Conservation (phyloP, 2,888 invertebrate species). For the Aplocera efformata region DNA sequence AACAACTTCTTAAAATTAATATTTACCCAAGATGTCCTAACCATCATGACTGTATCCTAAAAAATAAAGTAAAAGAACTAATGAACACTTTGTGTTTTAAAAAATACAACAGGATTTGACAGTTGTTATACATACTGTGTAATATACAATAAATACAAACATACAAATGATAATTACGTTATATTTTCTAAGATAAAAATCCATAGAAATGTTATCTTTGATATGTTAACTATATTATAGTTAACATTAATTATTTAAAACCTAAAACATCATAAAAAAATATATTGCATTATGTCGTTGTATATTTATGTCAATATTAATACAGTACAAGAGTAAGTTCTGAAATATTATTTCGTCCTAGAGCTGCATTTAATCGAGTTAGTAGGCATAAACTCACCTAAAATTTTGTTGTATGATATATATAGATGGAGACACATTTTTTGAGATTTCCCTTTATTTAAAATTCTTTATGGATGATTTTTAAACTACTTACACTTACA, state of each 20-base stretch:
- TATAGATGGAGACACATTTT: too few species aligned
- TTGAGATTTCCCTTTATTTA: too few species aligned
- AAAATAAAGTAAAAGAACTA: conserved; percentile 14
- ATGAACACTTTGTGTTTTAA: conserved; percentile 70
- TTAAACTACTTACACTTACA: too few species aligned
- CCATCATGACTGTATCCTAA: conserved; percentile 36
- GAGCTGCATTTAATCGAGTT: conserved; percentile 6
- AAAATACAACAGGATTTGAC: conserved; percentile 43
- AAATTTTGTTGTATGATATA: too few species aligned
- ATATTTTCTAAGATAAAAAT: conserved; percentile 22
- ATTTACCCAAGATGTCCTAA: conserved; percentile 40
- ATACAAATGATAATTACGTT: conserved; percentile 11
- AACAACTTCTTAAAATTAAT: too few species aligned
- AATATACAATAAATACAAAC: conserved; percentile 11
- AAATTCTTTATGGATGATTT: too few species aligned
- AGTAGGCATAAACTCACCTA: conserved; percentile 3
- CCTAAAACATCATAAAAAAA: conserved; percentile 63
- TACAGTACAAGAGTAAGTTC: conserved; percentile 22
- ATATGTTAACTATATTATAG: conserved; percentile 50
- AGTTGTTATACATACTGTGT: conserved; percentile 22
- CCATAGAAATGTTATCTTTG: conserved; percentile 48
- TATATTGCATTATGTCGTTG: conserved; percentile 73
- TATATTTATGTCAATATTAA: conserved; percentile 59
- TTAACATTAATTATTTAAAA: conserved; percentile 23
- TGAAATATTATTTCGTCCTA: conserved; percentile 22